These are phyloP conservation scores for Bursaphelenchus okinawaensis DNA, from an alignment of 2,888 invertebrate species.

Conservation along the genomic window DNA sequence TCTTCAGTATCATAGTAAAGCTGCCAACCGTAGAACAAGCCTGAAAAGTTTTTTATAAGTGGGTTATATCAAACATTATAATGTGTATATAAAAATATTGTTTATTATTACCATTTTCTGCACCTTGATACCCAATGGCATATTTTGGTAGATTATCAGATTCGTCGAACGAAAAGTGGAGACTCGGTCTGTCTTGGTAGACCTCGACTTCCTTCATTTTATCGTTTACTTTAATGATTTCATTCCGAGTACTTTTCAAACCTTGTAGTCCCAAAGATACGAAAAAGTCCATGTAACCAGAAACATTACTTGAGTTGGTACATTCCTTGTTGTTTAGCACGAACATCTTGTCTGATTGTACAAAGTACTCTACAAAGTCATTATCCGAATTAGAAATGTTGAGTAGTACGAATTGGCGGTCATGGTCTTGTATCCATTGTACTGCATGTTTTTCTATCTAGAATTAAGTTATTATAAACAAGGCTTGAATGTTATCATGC, in stretches of 20 bases:
- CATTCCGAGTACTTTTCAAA: slow-evolving; percentile 1
- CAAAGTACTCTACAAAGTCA: not conserved
- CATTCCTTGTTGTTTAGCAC: not conserved
- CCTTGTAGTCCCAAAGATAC: not conserved
- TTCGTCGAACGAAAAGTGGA: not conserved
- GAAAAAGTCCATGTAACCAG: slow-evolving; percentile 8
- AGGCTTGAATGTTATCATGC: not conserved
- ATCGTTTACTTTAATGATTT: not conserved
- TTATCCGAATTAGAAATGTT: not conserved
- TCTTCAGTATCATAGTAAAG: not conserved
- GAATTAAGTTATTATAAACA: not conserved
- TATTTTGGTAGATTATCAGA: not conserved
- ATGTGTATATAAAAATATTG: no score
- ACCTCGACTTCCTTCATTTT: slow-evolving; percentile 7
- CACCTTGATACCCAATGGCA: not conserved
- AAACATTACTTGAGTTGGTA: not conserved
- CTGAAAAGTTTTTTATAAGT: not conserved
- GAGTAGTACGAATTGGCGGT: not conserved
- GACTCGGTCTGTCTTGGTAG: not conserved
- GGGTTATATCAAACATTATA: not conserved
- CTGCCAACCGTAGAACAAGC: not conserved
- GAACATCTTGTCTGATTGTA: not conserved
- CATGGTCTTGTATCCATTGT: slow-evolving; percentile 7
- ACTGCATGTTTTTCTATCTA: not conserved
- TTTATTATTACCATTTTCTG: not conserved